Conservation (phyloP, 2,113 vertebrate genomes). For the Agelaius phoeniceus region DNA sequence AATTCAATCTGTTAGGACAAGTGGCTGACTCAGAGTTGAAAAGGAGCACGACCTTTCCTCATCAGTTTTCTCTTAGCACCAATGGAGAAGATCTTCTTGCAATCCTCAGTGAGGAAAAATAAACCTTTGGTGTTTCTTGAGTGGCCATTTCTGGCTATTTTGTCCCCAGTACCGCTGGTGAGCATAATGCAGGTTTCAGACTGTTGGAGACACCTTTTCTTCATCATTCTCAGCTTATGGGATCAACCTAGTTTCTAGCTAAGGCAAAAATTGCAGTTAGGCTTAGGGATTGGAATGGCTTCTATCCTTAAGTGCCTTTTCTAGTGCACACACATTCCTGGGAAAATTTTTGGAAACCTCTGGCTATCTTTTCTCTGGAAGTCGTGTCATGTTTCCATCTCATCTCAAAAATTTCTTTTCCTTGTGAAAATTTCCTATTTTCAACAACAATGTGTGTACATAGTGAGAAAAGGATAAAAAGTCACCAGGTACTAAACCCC, state of each 20-base stretch:
- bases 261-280: neutral
- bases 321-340: neutral
- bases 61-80: neutral
- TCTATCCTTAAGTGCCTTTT: neutral
- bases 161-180: neutral
- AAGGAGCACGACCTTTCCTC: neutral
- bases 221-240: neutral
- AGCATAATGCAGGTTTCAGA: neutral
- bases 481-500: neutral
- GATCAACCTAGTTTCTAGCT: neutral
- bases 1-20: slow-evolving; percentile 24
- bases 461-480: neutral
- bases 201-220: neutral
- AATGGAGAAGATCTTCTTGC: neutral
- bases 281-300: neutral
- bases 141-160: neutral
- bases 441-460: neutral
- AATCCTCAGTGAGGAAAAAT: neutral
- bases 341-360: neutral
- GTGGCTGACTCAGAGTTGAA: slow-evolving; percentile 5
- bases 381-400: neutral
- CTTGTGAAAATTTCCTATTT: neutral
- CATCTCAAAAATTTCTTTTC: neutral
- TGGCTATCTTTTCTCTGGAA: neutral
- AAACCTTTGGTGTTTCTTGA: neutral